Evolutionary conservation across 2,888 invertebrate species (phyloP).

Genomic region (Branchipolynoe longqiensis): DNA sequence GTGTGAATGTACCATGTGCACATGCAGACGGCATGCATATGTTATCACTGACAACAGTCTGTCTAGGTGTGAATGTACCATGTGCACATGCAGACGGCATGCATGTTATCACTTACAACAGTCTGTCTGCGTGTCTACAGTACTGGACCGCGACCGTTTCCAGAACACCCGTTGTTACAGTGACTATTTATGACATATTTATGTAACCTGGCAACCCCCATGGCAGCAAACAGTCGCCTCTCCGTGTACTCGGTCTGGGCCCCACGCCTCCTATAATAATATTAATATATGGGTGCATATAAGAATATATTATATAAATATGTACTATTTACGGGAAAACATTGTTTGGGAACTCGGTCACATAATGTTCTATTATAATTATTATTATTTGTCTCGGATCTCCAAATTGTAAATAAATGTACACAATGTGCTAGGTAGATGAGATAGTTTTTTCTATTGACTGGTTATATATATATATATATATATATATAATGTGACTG

Average conservation of each 20-base stretch:
- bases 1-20: too few species aligned
- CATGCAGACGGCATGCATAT: too few species aligned
- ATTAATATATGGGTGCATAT: background rate
- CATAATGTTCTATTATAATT: conserved; percentile 47
- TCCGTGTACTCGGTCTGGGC: background rate
- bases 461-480: too few species aligned
- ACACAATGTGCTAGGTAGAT: conserved; percentile 45
- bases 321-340: conserved; percentile 35
- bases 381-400: too few species aligned
- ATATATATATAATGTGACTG: too few species aligned
- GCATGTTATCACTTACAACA: background rate
- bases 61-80: too few species aligned
- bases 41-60: too few species aligned
- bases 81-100: background rate
- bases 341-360: conserved; percentile 47
- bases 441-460: conserved; percentile 29
- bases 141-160: conserved; percentile 26
- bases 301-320: conserved; percentile 52
- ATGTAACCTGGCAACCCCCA: conserved; percentile 52
- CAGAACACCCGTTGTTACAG: background rate
- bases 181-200: conserved; percentile 12
- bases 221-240: conserved; percentile 42
- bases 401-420: conserved; percentile 52
- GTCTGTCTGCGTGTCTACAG: background rate
- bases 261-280: background rate